Conservation (phyloP, 2,797 vertebrate species). For the Potorous gilbertii region DNA sequence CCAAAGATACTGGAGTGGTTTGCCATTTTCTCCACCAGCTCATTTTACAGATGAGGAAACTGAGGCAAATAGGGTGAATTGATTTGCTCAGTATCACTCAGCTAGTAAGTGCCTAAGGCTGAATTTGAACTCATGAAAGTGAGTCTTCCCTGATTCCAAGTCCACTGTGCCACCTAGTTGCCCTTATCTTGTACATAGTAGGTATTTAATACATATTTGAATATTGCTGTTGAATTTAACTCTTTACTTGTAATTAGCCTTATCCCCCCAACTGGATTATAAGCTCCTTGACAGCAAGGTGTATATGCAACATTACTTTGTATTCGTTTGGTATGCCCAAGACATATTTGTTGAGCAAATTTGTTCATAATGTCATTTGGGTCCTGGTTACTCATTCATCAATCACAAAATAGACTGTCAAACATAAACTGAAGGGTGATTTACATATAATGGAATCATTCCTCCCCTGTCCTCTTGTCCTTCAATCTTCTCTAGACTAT, state of each 20-base stretch:
- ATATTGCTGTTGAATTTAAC: neutral
- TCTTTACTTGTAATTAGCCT: neutral
- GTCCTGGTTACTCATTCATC: neutral
- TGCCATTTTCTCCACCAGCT: neutral
- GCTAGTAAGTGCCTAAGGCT: neutral
- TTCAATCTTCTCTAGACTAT: neutral
- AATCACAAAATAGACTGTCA: neutral
- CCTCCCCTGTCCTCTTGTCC: neutral
- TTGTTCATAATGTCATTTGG: neutral
- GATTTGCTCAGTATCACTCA: neutral
- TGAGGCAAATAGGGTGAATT: neutral
- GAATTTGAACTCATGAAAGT: neutral
- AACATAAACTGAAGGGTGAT: neutral
- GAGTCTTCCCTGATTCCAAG: neutral
- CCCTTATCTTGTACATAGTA: neutral
- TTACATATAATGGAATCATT: neutral
- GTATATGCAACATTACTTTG: neutral
- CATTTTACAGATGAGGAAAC: neutral
- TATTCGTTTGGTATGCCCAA: neutral
- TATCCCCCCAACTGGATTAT: neutral
- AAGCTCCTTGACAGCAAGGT: neutral
- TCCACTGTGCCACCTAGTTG: no score
- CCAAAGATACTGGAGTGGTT: neutral
- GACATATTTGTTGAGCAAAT: neutral
- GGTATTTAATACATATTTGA: neutral